phyloP scores from a whole-genome alignment of 1,140 invertebrate genomes.

The Drosophila parabipectinata region DNA sequence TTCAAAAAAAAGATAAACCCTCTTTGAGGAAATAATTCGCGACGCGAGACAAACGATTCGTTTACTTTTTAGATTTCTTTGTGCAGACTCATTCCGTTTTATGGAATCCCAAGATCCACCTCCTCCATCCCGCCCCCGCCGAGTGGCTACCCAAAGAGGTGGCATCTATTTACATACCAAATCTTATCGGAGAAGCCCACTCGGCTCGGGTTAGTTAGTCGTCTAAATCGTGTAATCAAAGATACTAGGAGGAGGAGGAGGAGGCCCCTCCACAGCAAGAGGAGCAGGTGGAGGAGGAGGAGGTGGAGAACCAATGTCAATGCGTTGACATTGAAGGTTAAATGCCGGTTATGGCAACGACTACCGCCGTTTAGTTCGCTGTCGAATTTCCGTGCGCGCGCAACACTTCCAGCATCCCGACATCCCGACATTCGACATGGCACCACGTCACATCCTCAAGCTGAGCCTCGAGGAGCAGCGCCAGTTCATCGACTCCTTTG shows the following conservation, averaged over 20 bases:
- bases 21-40: neutral
- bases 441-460: constrained; percentile 70
- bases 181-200: constrained; percentile 45
- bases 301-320: constrained; percentile 46
- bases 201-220: constrained; percentile 9
- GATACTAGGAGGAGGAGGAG: constrained; percentile 8
- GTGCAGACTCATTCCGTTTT: neutral
- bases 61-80: no score
- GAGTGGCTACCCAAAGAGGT: no score
- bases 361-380: constrained; percentile 32
- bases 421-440: constrained; percentile 27
- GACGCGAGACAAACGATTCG: no score
- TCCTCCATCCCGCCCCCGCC: neutral
- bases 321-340: constrained; percentile 69
- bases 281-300: neutral
- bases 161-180: constrained; percentile 51
- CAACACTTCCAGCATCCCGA: constrained; percentile 46
- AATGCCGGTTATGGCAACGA: constrained; percentile 28
- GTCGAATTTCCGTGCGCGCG: constrained; percentile 65
- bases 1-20: no score
- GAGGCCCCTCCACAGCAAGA: constrained; percentile 5
- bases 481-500: constrained; percentile 69
- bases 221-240: constrained; percentile 45
- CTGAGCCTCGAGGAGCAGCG: constrained; percentile 61
- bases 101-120: neutral